These are phyloP conservation scores for Castor canadensis DNA, from an alignment of 2,113 vertebrate genomes.

Conservation along the genomic window DNA sequence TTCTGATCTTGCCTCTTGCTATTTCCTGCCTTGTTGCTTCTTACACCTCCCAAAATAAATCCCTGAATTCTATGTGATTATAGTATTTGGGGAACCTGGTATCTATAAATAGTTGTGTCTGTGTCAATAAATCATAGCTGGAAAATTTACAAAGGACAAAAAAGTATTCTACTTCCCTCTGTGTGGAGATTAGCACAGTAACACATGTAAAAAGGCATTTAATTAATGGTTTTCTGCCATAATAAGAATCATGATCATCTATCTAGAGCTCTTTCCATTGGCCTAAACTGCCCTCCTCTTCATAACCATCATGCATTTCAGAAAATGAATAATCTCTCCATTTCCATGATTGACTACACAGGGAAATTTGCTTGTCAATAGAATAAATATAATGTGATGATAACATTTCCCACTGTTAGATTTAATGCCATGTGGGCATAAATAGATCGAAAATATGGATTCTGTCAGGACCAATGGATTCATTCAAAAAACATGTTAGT, in stretches of 20 bases:
- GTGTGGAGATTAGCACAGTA: neutral
- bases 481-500: neutral
- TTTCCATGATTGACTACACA: constrained; percentile 56
- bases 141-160: neutral
- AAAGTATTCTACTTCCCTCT: neutral
- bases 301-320: constrained; percentile 37
- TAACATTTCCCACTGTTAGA: constrained; percentile 53
- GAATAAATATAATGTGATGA: constrained; percentile 48
- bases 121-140: neutral
- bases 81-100: neutral
- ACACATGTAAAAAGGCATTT: constrained; percentile 14
- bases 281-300: constrained; percentile 15
- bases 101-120: constrained; percentile 19
- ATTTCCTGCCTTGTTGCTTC: neutral
- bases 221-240: constrained; percentile 49
- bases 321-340: constrained; percentile 49
- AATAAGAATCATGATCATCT: constrained; percentile 27
- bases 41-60: constrained; percentile 23
- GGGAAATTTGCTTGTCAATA: constrained; percentile 63
- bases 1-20: neutral
- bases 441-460: constrained; percentile 60
- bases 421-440: constrained; percentile 27
- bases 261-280: constrained; percentile 28
- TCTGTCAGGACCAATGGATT: constrained; percentile 34
- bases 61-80: neutral